phyloP scores from a whole-genome alignment of 2,888 invertebrate genomes.

The Molorchus minor region DNA sequence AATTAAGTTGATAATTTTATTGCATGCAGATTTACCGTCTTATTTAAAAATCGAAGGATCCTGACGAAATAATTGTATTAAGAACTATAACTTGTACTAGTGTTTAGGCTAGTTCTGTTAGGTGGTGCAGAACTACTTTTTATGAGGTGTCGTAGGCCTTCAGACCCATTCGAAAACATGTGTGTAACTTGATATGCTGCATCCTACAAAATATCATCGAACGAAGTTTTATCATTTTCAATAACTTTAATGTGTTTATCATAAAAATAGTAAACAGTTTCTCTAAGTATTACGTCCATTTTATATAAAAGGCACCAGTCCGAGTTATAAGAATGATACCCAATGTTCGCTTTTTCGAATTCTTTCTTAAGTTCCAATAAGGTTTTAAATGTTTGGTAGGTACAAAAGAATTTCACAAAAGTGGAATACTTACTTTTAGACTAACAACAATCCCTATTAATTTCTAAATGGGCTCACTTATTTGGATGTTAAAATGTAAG shows the following conservation, averaged over 20 bases:
- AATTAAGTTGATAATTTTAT: neutral
- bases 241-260: too few relatives aligned
- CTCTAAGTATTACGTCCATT: neutral
- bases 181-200: slow-evolving; percentile 51
- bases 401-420: too few relatives aligned
- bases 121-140: slow-evolving; percentile 37
- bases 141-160: slow-evolving; percentile 42
- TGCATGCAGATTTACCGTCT: slow-evolving; percentile 8
- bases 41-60: neutral
- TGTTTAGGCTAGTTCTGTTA: slow-evolving; percentile 29
- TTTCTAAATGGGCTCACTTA: too few relatives aligned
- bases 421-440: too few relatives aligned
- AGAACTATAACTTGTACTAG: slow-evolving; percentile 20
- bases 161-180: slow-evolving; percentile 47
- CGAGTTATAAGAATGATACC: too few relatives aligned
- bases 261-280: too few relatives aligned
- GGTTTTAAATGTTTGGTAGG: too few relatives aligned
- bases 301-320: too few relatives aligned
- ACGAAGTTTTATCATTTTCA: slow-evolving; percentile 5
- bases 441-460: too few relatives aligned
- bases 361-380: too few relatives aligned
- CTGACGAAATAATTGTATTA: neutral
- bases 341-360: too few relatives aligned
- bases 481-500: too few relatives aligned
- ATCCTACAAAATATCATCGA: slow-evolving; percentile 47